These are phyloP conservation scores for Heliornis fulica DNA, from an alignment of 2,113 vertebrate genomes.

Conservation along the genomic window DNA sequence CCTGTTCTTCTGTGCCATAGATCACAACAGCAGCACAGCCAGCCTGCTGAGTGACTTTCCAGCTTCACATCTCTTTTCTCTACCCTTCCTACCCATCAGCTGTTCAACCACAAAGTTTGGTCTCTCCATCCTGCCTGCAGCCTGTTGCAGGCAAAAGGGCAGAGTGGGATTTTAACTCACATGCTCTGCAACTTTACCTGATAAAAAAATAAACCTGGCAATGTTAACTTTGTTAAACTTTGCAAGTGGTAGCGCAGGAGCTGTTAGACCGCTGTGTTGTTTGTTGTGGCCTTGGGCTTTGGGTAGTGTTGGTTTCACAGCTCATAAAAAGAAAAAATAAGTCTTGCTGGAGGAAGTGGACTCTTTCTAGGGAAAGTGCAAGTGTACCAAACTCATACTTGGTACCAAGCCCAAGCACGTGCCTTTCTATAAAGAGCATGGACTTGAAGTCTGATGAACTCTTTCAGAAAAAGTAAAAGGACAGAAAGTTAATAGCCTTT, in stretches of 20 bases:
- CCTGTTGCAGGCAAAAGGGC: background rate
- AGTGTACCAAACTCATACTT: too few species aligned
- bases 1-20: background rate
- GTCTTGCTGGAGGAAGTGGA: background rate
- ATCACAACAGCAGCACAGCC: background rate
- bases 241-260: background rate
- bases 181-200: background rate
- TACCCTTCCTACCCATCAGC: background rate
- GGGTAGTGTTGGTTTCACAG: background rate
- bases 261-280: background rate
- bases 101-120: fast-evolving
- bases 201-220: background rate
- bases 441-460: background rate
- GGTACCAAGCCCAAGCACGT: background rate
- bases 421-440: background rate
- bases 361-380: background rate
- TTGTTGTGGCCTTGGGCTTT: background rate
- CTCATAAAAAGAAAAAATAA: background rate
- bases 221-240: background rate
- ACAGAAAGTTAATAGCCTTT: background rate
- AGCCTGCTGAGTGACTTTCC: background rate
- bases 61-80: background rate
- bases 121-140: background rate
- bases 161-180: background rate
- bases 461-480: background rate